Evolutionary conservation across 2,113 vertebrate genomes (phyloP).

Genomic region (Gnathonemus longibarbis): DNA sequence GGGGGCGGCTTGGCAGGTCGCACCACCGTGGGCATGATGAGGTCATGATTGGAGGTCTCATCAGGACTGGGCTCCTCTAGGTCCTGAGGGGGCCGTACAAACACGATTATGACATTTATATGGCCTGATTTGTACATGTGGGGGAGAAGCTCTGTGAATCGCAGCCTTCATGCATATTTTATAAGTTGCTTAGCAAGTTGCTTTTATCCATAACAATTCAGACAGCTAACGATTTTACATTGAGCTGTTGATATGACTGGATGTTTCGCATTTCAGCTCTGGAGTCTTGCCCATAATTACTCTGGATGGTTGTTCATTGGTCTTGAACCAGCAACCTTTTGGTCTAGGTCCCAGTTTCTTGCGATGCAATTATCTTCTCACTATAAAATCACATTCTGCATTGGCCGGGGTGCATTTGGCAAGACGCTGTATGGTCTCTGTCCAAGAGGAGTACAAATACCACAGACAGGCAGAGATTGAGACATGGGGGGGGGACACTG

Average conservation of each 20-base stretch:
- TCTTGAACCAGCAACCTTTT: neutral
- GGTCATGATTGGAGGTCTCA: constrained; percentile 33
- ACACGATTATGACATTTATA: neutral
- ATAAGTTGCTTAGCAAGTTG: neutral
- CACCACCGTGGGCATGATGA: constrained; percentile 40
- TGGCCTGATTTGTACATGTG: neutral
- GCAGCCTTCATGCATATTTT: neutral
- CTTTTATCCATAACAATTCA: neutral
- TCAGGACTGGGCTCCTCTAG: constrained; percentile 38
- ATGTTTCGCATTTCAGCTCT: neutral
- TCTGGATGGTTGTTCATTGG: neutral
- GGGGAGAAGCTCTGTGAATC: neutral
- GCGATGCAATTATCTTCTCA: neutral
- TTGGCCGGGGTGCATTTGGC: neutral
- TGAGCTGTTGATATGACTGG: neutral
- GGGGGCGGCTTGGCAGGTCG: constrained; percentile 14
- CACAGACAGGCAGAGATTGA: neutral
- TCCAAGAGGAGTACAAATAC: neutral
- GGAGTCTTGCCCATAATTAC: neutral
- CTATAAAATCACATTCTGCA: neutral
- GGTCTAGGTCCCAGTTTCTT: neutral
- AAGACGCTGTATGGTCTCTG: neutral
- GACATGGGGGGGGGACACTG: neutral
- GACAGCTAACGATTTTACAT: neutral
- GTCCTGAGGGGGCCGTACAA: constrained; percentile 12